These are phyloP conservation scores for Oenanthe melanoleuca DNA, from an alignment of 2,113 vertebrate genomes.

Conservation along the genomic window DNA sequence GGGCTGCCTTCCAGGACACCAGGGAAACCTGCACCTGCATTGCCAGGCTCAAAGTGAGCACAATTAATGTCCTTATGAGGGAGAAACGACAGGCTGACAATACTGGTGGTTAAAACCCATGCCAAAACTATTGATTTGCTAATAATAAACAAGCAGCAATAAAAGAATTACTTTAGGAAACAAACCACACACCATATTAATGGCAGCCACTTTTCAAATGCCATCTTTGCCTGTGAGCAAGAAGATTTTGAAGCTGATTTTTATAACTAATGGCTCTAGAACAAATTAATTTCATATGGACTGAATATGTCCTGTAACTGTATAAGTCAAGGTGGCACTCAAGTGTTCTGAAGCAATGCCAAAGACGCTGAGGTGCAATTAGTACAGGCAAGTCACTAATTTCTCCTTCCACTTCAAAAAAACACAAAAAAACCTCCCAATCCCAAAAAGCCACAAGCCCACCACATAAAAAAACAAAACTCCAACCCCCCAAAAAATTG, in stretches of 20 bases:
- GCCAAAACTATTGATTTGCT: not conserved
- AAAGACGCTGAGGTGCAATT: not conserved
- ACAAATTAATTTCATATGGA: not conserved
- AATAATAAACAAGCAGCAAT: not conserved
- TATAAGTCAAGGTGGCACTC: not conserved
- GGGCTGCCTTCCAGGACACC: not conserved
- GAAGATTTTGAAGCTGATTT: not conserved
- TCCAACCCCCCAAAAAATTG: no score
- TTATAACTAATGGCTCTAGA: not conserved
- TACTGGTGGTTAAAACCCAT: not conserved
- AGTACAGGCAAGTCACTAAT: not conserved
- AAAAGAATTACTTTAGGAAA: not conserved
- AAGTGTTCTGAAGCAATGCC: not conserved
- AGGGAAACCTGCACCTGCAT: not conserved
- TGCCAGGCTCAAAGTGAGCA: not conserved
- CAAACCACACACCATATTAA: not conserved
- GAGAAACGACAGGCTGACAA: not conserved
- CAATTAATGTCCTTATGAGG: not conserved
- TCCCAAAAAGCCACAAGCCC: not conserved
- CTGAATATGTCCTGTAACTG: not conserved
- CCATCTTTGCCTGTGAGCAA: not conserved
- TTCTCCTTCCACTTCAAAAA: not conserved
- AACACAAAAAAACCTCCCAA: not conserved
- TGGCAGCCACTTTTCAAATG: not conserved
- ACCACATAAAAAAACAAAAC: not conserved